Conservation (phyloP, 2,797 vertebrate species). For the Anableps anableps region DNA sequence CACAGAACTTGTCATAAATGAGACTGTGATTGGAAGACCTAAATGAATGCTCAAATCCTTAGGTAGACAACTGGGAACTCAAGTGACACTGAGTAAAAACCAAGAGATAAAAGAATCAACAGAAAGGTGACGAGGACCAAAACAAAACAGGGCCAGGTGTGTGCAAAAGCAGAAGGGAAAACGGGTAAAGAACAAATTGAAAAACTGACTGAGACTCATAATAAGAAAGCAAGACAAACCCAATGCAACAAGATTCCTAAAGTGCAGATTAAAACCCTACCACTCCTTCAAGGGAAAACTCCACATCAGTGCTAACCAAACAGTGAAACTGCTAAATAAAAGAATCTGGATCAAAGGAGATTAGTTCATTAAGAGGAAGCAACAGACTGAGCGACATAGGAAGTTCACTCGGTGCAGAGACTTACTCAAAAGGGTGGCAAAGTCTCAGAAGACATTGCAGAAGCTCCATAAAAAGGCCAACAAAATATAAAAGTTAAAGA, state of each 20-base stretch:
- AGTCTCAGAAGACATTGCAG: too few species aligned
- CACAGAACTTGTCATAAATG: background rate
- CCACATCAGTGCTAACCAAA: background rate
- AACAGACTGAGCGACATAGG: background rate
- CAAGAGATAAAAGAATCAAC: background rate
- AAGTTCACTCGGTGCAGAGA: background rate
- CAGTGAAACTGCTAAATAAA: background rate
- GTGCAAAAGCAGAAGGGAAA: background rate
- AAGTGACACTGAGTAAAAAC: background rate
- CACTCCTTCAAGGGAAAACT: background rate
- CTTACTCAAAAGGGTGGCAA: background rate
- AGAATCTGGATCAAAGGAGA: background rate
- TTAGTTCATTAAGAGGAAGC: background rate
- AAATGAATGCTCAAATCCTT: background rate
- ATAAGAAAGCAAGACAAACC: background rate
- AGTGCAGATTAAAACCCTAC: background rate
- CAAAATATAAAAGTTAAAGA: background rate
- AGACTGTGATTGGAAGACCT: background rate
- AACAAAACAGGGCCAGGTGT: background rate
- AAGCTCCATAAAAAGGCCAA: background rate
- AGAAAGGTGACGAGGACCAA: background rate
- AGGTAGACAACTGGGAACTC: background rate
- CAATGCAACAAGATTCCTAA: background rate
- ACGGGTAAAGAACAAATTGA: background rate
- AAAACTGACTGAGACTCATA: too few species aligned